Evolutionary conservation across 2,888 invertebrate genomes (phyloP).

Genomic region (Lycaena phlaeas): DNA sequence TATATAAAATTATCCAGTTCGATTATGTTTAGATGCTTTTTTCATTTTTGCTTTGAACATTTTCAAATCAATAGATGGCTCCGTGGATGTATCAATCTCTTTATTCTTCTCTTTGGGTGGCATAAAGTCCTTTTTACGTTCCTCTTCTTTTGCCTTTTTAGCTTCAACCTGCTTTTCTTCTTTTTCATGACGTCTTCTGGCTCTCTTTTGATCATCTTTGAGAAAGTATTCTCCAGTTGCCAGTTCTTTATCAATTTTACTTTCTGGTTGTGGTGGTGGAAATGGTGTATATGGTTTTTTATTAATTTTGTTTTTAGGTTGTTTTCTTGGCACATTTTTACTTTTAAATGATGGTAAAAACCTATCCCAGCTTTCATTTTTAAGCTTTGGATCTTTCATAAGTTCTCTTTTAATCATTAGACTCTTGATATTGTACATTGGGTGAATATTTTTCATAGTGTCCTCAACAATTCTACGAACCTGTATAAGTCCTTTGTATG

Average conservation of each 20-base stretch:
- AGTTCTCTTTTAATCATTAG: constrained; percentile 98
- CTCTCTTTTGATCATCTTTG: constrained; percentile 84
- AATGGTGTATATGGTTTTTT: constrained; percentile 98
- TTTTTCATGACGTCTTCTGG: constrained; percentile 80
- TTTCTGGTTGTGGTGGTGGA: constrained; percentile 93
- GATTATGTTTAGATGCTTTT: constrained; percentile 69
- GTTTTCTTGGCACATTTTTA: constrained; percentile 91
- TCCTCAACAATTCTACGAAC: constrained; percentile 93
- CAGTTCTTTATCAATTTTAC: constrained; percentile 93
- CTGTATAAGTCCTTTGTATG: constrained; percentile 90
- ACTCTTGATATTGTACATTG: constrained; percentile 97
- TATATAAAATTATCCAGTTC: constrained; percentile 24
- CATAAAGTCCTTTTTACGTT: constrained; percentile 84
- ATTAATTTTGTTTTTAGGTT: constrained; percentile 88
- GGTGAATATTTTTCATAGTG: constrained; percentile 99
- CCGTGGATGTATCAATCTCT: constrained; percentile 25
- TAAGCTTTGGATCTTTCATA: constrained; percentile 92
- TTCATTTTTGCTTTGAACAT: constrained; percentile 84
- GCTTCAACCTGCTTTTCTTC: constrained; percentile 84
- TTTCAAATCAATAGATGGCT: constrained; percentile 75
- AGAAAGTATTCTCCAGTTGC: constrained; percentile 98
- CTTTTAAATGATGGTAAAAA: constrained; percentile 95
- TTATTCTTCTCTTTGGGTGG: constrained; percentile 79
- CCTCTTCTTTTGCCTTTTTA: constrained; percentile 81
- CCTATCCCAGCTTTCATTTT: constrained; percentile 96